Conservation (phyloP, 2,113 vertebrate species). For the Pygoscelis antarcticus region DNA sequence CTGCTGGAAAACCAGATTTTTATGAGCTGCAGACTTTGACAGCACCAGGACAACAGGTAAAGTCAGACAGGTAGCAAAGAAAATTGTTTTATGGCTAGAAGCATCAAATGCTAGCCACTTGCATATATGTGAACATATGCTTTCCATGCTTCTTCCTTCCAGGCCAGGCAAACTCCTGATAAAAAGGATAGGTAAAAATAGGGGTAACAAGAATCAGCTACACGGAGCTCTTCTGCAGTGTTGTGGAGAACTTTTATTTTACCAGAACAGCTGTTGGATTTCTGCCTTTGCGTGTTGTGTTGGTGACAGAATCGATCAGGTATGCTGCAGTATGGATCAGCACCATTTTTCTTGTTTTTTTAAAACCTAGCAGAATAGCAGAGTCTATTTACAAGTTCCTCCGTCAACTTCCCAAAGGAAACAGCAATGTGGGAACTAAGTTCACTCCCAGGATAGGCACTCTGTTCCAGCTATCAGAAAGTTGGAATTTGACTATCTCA, state of each 20-base stretch:
- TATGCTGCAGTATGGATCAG: neutral
- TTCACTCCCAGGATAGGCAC: neutral
- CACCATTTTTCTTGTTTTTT: neutral
- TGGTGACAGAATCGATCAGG: neutral
- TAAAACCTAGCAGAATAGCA: neutral
- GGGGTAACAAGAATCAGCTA: neutral
- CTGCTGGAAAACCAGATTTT: neutral
- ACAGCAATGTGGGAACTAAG: neutral
- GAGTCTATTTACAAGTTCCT: neutral
- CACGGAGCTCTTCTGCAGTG: neutral
- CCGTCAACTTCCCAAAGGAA: neutral
- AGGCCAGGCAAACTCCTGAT: neutral
- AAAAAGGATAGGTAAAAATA: neutral
- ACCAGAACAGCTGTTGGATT: neutral
- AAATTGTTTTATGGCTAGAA: neutral
- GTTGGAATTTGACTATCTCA: neutral
- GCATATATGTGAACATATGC: fast-evolving
- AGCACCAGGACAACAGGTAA: neutral
- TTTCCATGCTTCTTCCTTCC: neutral
- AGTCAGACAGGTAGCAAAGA: neutral
- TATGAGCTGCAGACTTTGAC: neutral
- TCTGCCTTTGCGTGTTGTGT: neutral
- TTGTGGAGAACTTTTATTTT: neutral
- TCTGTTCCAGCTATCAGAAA: neutral
- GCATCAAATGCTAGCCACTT: neutral